phyloP scores from a whole-genome alignment of 2,888 invertebrate genomes.

The Isotomurus palustris region DNA sequence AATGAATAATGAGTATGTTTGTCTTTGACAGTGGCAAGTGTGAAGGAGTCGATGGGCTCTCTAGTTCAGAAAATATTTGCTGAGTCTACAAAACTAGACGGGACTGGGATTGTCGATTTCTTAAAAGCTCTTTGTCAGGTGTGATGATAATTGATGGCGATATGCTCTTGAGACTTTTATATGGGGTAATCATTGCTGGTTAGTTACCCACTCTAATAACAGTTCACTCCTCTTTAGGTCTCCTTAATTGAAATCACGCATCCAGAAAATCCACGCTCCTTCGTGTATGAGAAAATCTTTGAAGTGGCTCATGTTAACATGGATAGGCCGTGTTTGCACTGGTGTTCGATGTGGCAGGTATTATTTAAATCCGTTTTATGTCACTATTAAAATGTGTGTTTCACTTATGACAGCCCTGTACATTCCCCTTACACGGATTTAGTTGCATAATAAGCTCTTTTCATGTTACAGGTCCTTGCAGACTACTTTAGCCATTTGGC shows the following conservation, averaged over 20 bases:
- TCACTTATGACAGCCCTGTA: too few relatives aligned
- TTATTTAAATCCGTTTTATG: too few relatives aligned
- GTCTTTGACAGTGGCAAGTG: constrained; percentile 25
- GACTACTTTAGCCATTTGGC: constrained; percentile 37
- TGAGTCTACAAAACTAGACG: constrained; percentile 27
- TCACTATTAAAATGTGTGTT: too few relatives aligned
- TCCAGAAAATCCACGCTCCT: constrained; percentile 30
- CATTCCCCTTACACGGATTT: too few relatives aligned
- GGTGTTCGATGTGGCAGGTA: constrained; percentile 39
- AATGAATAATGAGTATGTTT: too few relatives aligned
- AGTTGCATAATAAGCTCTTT: neutral
- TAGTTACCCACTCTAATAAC: too few relatives aligned
- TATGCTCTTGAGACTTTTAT: too few relatives aligned
- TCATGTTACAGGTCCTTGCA: constrained; percentile 23
- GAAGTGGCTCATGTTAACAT: constrained; percentile 34
- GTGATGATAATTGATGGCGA: too few relatives aligned
- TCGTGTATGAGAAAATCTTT: constrained; percentile 36
- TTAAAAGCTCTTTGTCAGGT: constrained; percentile 37
- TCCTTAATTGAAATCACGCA: constrained; percentile 34
- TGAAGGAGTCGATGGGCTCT: constrained; percentile 33
- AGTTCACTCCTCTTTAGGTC: too few relatives aligned
- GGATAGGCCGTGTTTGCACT: constrained; percentile 28
- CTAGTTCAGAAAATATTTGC: constrained; percentile 32
- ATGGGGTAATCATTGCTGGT: too few relatives aligned
- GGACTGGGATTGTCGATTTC: constrained; percentile 34